Evolutionary conservation across 2,797 vertebrate species (phyloP), one percentile per base, ranked within the genome.

Genomic region (Xenopus petersii): DNA sequence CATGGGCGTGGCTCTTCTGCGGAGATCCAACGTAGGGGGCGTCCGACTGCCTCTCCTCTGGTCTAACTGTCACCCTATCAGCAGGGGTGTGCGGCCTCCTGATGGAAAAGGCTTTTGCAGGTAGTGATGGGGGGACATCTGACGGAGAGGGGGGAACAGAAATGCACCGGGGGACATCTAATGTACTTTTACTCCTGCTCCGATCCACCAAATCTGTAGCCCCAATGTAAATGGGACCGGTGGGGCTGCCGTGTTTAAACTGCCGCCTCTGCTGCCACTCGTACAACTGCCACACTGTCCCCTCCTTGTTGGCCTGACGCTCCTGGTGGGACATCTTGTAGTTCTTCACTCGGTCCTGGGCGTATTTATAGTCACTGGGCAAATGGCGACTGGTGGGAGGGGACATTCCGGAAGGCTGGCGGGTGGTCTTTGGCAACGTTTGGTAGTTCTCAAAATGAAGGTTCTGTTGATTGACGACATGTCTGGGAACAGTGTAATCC

Each of bases 191-290:
- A 75, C 95, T 95, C 75, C 95, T 91, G 2, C 90, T 87, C 0
- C 92, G 88, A 83, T 98, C 95, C 0, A 91, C 80, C 78, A 93
- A 92, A 83, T 96, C 95, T 0, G 94, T 91, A 10, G 92, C 93
- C 0, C 93, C 87, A 0, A 87, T 73, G 75, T 94, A 94, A 75
- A 94, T 80, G 0, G 96, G 94, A 0, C 94, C 96, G 0, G 96
- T 97, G 75, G 97, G 95, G 86, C 96, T 98, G 80, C 98, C 97
- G 0, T 98, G 97, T 33, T 96, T 96, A 85, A 97, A 99, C 79
- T 97, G 96, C 85, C 97, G 97, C 56, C 98, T 88, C 87, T 99
- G 98, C 85, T 99, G 97, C 97, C 98, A 99, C 86, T 99, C 97
- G 0, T 98, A 99, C 0, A 99, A 92, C 88, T 97, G 98, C 98